Conservation (phyloP, 2,113 vertebrate species). For the Xiphophorus hellerii region DNA sequence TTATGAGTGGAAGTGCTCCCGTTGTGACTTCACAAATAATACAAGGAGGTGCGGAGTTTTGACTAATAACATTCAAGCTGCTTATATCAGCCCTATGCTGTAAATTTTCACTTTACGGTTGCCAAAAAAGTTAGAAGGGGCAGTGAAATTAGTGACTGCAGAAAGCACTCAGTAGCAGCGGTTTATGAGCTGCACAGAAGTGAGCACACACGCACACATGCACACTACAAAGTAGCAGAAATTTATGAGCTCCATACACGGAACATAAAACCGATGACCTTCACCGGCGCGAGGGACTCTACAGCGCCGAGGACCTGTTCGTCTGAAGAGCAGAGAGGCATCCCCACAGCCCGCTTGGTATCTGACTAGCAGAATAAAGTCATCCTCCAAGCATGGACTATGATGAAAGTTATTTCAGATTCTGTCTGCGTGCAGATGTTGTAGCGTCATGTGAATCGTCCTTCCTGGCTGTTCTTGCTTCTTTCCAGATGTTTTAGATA, state of each 20-base stretch:
- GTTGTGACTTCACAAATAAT: too few relatives aligned
- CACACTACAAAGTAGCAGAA: constrained; percentile 74
- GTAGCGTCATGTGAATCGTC: constrained; percentile 13
- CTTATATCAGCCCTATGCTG: constrained; percentile 4
- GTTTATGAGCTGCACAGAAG: constrained; percentile 72
- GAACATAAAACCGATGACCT: constrained; percentile 80
- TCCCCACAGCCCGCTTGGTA: constrained; percentile 5
- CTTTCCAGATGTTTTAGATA: constrained; percentile 32
- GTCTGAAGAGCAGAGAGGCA: constrained; percentile 52
- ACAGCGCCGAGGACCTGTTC: constrained; percentile 65
- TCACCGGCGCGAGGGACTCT: constrained; percentile 68
- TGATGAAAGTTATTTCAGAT: constrained; percentile 13
- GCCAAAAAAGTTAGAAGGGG: constrained; percentile 54
- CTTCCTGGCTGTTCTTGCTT: neutral
- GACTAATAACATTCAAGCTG: too few relatives aligned
- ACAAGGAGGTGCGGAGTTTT: too few relatives aligned
- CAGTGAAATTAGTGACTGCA: constrained; percentile 77
- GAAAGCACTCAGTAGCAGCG: constrained; percentile 74
- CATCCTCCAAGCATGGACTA: constrained; percentile 37
- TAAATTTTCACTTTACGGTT: constrained; percentile 53
- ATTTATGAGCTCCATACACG: constrained; percentile 79
- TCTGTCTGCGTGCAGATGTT: constrained; percentile 16
- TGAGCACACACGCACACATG: constrained; percentile 48
- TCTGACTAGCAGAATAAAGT: constrained; percentile 21
- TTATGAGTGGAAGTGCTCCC: too few relatives aligned